phyloP scores from a whole-genome alignment of 2,113 vertebrate species.

The Sylvietta virens region DNA sequence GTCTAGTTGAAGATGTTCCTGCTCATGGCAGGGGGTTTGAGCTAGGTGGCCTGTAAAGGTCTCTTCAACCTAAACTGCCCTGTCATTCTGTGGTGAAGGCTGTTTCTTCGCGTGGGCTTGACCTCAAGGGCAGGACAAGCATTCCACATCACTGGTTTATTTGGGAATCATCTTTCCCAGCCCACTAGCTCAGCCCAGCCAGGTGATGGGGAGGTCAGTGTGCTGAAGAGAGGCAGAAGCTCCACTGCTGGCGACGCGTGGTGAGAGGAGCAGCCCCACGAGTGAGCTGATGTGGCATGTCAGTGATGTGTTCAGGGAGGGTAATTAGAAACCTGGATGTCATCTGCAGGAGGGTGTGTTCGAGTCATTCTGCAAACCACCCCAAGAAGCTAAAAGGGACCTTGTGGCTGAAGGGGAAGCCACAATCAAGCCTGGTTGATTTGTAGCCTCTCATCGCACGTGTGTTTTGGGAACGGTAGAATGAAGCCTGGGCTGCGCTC shows the following conservation, averaged over 20 bases:
- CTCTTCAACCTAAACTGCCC: background rate
- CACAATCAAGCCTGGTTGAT: background rate
- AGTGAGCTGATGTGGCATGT: background rate
- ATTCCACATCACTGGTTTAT: background rate
- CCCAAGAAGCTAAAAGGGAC: background rate
- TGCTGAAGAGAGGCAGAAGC: background rate
- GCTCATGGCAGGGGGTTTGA: background rate
- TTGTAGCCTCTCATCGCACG: background rate
- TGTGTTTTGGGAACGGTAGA: background rate
- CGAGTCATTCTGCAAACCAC: background rate
- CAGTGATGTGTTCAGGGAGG: background rate
- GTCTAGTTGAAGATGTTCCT: background rate
- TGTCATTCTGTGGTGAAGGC: background rate
- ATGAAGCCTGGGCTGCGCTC: background rate
- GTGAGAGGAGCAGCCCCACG: fast-evolving
- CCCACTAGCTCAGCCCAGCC: background rate
- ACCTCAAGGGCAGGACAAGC: background rate
- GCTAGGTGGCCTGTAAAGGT: background rate
- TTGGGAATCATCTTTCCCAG: background rate
- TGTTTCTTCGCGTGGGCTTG: background rate
- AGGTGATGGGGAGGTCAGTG: background rate
- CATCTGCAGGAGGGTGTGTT: background rate
- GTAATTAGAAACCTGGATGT: background rate
- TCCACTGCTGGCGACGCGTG: fast-evolving
- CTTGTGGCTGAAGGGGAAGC: slow-evolving; percentile 32